phyloP scores from a whole-genome alignment of 2,797 vertebrate species.

The Cygnus olor region DNA sequence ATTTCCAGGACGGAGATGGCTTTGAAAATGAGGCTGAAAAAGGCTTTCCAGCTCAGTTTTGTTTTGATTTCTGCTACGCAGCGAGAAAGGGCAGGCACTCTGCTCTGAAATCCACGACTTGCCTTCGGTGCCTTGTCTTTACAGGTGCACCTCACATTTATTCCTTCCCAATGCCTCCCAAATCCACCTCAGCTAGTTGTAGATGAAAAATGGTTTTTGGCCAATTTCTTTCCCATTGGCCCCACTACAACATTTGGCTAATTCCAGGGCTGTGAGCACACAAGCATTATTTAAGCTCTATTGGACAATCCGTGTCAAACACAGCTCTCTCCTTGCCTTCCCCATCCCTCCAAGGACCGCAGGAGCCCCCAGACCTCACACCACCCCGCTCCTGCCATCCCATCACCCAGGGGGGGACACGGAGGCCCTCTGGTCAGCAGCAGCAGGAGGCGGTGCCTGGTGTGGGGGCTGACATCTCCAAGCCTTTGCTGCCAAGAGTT shows the following conservation, averaged over 20 bases:
- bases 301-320: neutral
- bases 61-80: slow-evolving; percentile 35
- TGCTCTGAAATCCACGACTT: slow-evolving; percentile 7
- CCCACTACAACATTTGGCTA: neutral
- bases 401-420: accelerated
- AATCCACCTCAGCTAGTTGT: neutral
- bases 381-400: accelerated
- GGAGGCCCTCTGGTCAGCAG: accelerated
- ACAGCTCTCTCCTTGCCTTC: neutral
- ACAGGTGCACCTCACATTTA: neutral
- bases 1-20: neutral
- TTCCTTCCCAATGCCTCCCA: neutral
- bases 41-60: neutral
- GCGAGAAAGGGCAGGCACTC: neutral
- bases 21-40: slow-evolving; percentile 41
- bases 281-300: neutral
- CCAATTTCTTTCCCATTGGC: neutral
- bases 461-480: neutral
- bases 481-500: neutral
- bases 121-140: neutral
- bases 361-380: neutral
- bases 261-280: neutral
- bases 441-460: neutral
- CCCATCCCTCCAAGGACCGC: neutral
- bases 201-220: neutral